A percentile compares a stretch with the other conserved stretches of the same genome.
Conservation (phyloP, 2,888 invertebrate genomes). For the Orchesellides sinensis region DNA sequence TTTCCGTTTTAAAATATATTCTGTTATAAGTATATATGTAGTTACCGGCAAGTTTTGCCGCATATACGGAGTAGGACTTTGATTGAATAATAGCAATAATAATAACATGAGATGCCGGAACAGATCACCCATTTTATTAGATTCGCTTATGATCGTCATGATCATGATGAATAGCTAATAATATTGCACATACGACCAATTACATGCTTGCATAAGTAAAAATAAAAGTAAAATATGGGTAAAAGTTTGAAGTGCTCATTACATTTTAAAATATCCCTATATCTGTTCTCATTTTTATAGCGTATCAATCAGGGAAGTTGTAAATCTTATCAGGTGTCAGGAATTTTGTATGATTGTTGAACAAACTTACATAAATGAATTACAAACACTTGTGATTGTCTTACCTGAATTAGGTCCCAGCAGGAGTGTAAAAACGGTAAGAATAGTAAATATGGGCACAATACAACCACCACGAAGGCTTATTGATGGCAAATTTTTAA, state of each 20-base stretch:
- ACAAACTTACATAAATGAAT: background rate
- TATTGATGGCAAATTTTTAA: background rate
- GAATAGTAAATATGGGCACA: constrained; percentile 30
- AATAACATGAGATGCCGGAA: no score
- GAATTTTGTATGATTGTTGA: background rate
- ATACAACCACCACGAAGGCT: background rate
- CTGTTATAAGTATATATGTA: no score
- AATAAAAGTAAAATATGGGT: no score
- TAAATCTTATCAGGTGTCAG: background rate
- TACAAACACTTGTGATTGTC: background rate
- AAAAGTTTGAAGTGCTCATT: background rate
- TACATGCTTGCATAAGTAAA: no score
- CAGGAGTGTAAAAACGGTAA: constrained; percentile 18
- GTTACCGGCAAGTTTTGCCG: no score
- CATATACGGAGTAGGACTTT: no score
- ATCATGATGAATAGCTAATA: no score
- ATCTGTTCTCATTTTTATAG: background rate
- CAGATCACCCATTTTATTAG: no score
- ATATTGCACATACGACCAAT: no score
- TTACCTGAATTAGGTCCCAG: constrained; percentile 42
- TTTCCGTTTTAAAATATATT: no score
- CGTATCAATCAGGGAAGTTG: background rate
- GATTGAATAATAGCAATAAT: no score
- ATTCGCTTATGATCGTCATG: no score
- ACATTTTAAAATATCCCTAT: background rate